These are phyloP conservation scores for Mesitornis unicolor DNA, from an alignment of 2,113 vertebrate genomes.

Conservation along the genomic window DNA sequence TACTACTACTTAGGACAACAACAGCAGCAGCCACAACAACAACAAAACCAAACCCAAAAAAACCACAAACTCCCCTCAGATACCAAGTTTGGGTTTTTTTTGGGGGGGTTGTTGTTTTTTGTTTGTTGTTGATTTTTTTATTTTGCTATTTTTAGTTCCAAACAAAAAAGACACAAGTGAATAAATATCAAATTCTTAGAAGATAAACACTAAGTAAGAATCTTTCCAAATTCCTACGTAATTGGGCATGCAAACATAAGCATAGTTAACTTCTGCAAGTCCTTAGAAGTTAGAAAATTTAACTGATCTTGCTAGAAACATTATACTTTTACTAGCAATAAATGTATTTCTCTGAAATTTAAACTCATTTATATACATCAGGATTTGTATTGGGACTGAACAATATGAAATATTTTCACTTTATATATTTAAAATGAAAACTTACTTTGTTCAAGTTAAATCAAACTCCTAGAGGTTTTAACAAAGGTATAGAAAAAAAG, in stretches of 20 bases:
- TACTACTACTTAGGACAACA: neutral
- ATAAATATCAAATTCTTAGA: neutral
- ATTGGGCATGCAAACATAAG: neutral
- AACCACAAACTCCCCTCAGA: fast-evolving
- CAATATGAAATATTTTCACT: neutral
- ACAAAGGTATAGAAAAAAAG: neutral
- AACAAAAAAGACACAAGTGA: neutral
- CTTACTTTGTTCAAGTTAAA: neutral
- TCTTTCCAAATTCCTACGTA: neutral
- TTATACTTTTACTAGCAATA: neutral
- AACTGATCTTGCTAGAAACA: neutral
- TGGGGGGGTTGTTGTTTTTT: too few species aligned
- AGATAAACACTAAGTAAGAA: neutral
- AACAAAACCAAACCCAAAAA: neutral
- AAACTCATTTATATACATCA: neutral
- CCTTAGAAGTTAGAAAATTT: neutral
- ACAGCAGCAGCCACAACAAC: neutral
- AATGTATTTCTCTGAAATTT: neutral
- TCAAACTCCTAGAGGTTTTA: neutral
- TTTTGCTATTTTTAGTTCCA: neutral
- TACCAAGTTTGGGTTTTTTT: neutral
- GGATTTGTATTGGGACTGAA: neutral
- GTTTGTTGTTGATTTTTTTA: neutral
- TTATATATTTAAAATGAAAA: neutral
- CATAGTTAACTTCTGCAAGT: neutral